Evolutionary conservation across 2,888 invertebrate genomes (phyloP).

Genomic region (Oligia fasciuncula): DNA sequence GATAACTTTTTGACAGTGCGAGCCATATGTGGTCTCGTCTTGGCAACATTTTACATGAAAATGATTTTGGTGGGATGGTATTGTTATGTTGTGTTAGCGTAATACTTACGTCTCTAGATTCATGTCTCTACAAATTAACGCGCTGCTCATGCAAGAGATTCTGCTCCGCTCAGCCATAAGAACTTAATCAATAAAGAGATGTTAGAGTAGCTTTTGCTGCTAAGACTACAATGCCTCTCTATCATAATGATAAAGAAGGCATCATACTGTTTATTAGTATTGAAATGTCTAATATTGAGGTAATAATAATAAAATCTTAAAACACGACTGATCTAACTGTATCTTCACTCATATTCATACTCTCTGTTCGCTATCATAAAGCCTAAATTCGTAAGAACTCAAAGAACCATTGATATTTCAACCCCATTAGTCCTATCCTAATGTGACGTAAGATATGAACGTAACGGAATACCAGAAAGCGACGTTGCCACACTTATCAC

Average conservation of each 20-base stretch:
- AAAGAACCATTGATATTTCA: conserved; percentile 7
- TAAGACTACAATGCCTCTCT: background rate
- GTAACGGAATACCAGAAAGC: conserved; percentile 57
- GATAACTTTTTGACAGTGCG: too few species aligned
- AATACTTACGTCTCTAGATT: background rate
- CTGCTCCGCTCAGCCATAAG: background rate
- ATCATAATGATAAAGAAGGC: too few species aligned
- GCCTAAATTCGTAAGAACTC: background rate
- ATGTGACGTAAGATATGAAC: conserved; percentile 50
- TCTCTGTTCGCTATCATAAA: background rate
- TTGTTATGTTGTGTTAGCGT: background rate
- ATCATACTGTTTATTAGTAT: background rate
- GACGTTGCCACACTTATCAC: conserved; percentile 78
- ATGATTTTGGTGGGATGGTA: too few species aligned
- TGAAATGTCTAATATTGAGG: conserved; percentile 1
- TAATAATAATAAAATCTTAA: background rate
- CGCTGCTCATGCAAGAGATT: background rate
- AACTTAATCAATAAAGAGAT: background rate
- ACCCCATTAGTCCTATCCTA: conserved; percentile 41
- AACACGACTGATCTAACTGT: background rate
- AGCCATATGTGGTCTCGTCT: too few species aligned
- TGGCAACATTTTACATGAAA: too few species aligned
- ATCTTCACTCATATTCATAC: background rate
- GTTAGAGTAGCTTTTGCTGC: background rate
- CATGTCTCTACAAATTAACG: background rate